Conservation (phyloP, 1,140 invertebrate species). For the Ceratina japonica region DNA sequence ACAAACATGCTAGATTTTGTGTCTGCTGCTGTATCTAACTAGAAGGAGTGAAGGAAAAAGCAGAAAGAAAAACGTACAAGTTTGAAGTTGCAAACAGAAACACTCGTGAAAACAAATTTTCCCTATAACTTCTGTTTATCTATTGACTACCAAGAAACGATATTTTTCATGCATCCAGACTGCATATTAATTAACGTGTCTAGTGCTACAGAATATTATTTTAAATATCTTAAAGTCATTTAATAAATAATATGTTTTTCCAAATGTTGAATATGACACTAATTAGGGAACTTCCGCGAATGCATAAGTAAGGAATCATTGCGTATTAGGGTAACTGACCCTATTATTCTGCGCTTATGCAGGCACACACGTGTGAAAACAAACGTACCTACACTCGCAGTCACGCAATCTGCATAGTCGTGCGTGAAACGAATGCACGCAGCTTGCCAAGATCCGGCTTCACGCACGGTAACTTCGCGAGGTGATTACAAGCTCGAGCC, state of each 20-base stretch:
- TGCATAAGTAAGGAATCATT: no score
- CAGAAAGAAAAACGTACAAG: background rate
- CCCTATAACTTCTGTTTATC: background rate
- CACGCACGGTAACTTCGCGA: slow-evolving; percentile 68
- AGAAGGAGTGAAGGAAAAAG: background rate
- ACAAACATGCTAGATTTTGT: background rate
- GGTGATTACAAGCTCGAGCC: slow-evolving; percentile 72
- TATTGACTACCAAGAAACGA: slow-evolving; percentile 9
- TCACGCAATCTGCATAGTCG: slow-evolving; percentile 34
- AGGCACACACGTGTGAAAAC: background rate
- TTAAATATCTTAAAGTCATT: no score
- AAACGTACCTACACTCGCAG: slow-evolving; percentile 1
- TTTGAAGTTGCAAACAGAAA: background rate
- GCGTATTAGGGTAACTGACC: no score
- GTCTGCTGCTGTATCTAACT: background rate
- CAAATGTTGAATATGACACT: no score
- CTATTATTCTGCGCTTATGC: no score
- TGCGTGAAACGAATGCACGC: slow-evolving; percentile 62
- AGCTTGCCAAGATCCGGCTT: slow-evolving; percentile 71
- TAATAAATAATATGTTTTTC: no score
- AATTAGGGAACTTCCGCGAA: no score
- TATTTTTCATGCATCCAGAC: no score
- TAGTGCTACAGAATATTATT: no score
- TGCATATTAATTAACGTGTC: no score
- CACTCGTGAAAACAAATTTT: background rate